These are phyloP conservation scores for Sebastes ruberrimus DNA, from an alignment of 2,797 vertebrate species.

Conservation along the genomic window DNA sequence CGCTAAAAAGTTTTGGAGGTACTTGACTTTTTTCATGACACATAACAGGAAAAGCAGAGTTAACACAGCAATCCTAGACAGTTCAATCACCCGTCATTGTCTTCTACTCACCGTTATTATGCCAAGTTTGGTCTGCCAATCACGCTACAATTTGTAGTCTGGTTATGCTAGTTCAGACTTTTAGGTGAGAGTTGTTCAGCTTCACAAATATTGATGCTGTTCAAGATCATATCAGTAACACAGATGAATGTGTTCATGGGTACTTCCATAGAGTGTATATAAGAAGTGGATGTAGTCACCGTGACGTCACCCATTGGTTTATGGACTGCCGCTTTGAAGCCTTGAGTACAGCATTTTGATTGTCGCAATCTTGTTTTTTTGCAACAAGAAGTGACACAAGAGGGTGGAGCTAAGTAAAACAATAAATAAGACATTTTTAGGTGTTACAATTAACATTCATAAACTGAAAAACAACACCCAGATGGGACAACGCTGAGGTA, in stretches of 20 bases:
- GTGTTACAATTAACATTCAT: too few relatives aligned
- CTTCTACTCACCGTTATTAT: neutral
- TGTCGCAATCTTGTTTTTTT: too few relatives aligned
- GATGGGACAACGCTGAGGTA: too few relatives aligned
- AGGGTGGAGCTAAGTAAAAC: too few relatives aligned
- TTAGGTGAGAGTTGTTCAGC: neutral
- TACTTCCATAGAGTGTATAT: neutral
- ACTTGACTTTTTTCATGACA: neutral
- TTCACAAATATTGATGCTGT: neutral
- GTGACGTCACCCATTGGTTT: too few relatives aligned
- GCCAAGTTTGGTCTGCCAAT: neutral
- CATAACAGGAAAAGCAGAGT: neutral
- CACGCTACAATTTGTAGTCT: neutral
- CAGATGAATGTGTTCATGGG: neutral
- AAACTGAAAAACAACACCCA: too few relatives aligned
- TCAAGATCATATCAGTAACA: neutral
- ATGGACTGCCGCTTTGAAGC: too few relatives aligned
- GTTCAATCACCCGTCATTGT: neutral
- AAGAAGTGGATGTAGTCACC: too few relatives aligned
- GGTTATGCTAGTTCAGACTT: neutral
- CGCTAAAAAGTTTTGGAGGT: neutral
- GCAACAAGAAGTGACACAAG: too few relatives aligned
- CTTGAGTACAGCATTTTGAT: too few relatives aligned
- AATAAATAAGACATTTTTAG: too few relatives aligned
- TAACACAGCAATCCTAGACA: neutral